phyloP scores from a whole-genome alignment of 2,888 invertebrate species.

The Tiphia femorata region DNA sequence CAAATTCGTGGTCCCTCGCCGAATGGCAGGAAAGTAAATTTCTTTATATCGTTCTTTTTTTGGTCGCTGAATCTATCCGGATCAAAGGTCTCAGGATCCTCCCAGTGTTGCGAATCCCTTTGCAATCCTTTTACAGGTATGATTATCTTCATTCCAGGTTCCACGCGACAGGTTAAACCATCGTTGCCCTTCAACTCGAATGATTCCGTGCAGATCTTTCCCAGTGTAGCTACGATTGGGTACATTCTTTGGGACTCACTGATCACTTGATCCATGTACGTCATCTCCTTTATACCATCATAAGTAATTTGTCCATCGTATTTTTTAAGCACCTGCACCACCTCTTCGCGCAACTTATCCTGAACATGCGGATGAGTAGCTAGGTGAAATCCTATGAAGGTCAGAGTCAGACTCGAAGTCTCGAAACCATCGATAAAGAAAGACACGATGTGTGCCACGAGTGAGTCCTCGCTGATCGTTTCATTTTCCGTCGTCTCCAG shows the following conservation, averaged over 20 bases:
- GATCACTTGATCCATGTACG: not conserved
- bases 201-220: constrained; percentile 42
- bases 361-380: not conserved
- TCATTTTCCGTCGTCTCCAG: constrained; percentile 36
- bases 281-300: not conserved
- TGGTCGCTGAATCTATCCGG: constrained; percentile 52
- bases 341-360: not conserved
- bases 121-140: constrained; percentile 39
- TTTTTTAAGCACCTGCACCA: not conserved
- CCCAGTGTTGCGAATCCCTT: constrained; percentile 43
- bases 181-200: constrained; percentile 49
- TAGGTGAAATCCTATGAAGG: constrained; percentile 66
- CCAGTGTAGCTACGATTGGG: constrained; percentile 16
- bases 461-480: constrained; percentile 51
- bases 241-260: constrained; percentile 48
- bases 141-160: constrained; percentile 36
- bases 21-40: constrained; percentile 48
- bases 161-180: constrained; percentile 37
- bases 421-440: constrained; percentile 72
- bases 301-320: not conserved
- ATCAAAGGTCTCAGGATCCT: constrained; percentile 44
- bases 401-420: constrained; percentile 70
- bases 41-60: constrained; percentile 33
- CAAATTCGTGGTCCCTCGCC: constrained; percentile 58
- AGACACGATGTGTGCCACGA: constrained; percentile 68